Evolutionary conservation across 2,797 vertebrate genomes (phyloP), one percentile per base, ranked within the genome.

Genomic region (Melanotaenia nigrans): DNA sequence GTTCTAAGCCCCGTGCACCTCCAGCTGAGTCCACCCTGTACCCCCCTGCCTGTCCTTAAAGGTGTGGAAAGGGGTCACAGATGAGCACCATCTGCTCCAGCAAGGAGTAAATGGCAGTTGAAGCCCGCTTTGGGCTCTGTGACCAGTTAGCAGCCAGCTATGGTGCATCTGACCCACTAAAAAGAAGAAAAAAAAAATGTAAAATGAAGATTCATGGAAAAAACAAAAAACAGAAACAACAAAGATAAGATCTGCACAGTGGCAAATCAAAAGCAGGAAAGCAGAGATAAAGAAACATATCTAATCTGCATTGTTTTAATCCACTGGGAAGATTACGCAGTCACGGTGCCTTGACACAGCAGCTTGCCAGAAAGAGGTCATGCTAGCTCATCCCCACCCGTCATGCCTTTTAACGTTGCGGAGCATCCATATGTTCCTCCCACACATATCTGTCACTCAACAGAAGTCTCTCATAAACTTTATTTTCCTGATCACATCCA

Each of bases 241-340:
- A 83, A 75, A 75, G 36, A 69, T 12, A 67, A 65, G 77, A 71
- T 82, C 75, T 65, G 55, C 40, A 38, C 47, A 56, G 49, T 36
- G 28, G 64, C 42, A 73, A 66, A 82, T 67, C 69, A 73, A 69
- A 22, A 73, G 66, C 54, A 25, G 51, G 58, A 54, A 68, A 63
- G 51, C 22, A 3, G 68, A 82, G 61, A 68, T 36, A 12, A 25
- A 45, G 28, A 33, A 68, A 71, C 76, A 78, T 73, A 77, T 79
- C 75, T 82, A 75, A 90, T 88, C 90, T 79, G 49, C 81, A 90
- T 90, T 92, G 86, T 91, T 88, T 91, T 89, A 90, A 92, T 90
- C 89, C 87, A 79, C 64, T 6, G 79, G 78, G 69, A 76, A 85
- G 86, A 92, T 93, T 89, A 91, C 81, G 79, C 73, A 78, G 86